Percentiles rank a stretch among this genome's conserved stretches.
Conservation (phyloP, 2,797 vertebrate species). For the Alca torda region DNA sequence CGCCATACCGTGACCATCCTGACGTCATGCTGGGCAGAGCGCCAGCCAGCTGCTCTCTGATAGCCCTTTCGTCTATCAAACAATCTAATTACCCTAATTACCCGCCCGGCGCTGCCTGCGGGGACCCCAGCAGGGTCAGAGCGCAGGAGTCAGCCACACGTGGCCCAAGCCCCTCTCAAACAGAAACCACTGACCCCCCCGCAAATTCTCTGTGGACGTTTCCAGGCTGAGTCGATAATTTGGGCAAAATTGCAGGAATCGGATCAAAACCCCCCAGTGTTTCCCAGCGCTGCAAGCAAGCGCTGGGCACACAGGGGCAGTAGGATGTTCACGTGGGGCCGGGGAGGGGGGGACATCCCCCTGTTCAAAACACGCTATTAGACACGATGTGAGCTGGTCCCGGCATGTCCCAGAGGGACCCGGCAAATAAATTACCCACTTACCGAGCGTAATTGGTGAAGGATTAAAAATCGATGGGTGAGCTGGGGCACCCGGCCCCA, state of each 20-base stretch:
- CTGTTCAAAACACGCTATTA: not conserved
- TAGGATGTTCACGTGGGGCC: accelerated
- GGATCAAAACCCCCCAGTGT: accelerated
- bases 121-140: accelerated
- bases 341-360: not conserved
- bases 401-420: not conserved
- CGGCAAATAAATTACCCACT: conserved; percentile 47
- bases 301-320: accelerated
- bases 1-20: not conserved
- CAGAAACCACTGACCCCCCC: not conserved
- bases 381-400: not conserved
- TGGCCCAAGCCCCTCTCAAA: not conserved
- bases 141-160: accelerated
- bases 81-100: not conserved
- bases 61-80: not conserved
- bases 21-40: not conserved
- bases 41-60: accelerated
- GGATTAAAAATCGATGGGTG: conserved; percentile 52
- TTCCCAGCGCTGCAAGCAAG: not conserved
- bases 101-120: accelerated
- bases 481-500: accelerated
- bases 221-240: not conserved
- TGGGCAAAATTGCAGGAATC: not conserved
- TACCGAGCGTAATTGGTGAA: not conserved
- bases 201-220: accelerated